Evolutionary conservation across 2,888 invertebrate genomes (phyloP), one percentile per base, ranked within the genome.

Genomic region (Mycogona germanica): DNA sequence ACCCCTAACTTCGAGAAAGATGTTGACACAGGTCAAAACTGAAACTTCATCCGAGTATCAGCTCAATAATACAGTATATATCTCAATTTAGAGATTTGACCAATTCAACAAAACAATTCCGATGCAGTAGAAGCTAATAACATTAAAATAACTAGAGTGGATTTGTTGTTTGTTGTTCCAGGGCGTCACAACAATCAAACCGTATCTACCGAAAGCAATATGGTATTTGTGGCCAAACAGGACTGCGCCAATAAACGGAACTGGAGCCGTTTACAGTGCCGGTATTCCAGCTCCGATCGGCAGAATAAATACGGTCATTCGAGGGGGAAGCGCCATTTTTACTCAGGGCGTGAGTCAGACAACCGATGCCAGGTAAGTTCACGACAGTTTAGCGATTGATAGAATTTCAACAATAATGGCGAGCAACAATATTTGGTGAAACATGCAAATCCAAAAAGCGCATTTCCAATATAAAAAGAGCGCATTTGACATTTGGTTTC

Each of bases 201-300:
- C 78, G 0, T 81, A 80, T 63, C 70, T 84, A 60, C 85, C 86
- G 0, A 70, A 72, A 14, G 77, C 77, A 7, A 60, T 73, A 23
- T 87, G 86, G 86, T 85, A 81, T 68, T 75, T 79, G 64, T 74
- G 76, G 17, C 49, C 41, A 14, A 42, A 54, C 21, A 19, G n/a
- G n/a, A n/a, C 35, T n/a, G 7, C 37, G 17, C 25, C 21, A 6
- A 54, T 54, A n/a, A 41, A 41, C 17, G 26, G 35, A 12, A 35
- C 21, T n/a, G 14, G 17, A n/a, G n/a, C 50, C 12, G 47, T 29
- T 14, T 9, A 14, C 30, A 49, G 25, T 38, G 38, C 38, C 25
- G 37, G 38, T 38, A 3, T 49, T 2, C n/a, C 35, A 7, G 38
- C 26, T 9, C 38, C 50, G n/a, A 6, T 6, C 9, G 50, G 38